Base-by-base conservation (phyloP, 2,888 invertebrate genomes). In the Eutolmus rufibarbis region DNA sequence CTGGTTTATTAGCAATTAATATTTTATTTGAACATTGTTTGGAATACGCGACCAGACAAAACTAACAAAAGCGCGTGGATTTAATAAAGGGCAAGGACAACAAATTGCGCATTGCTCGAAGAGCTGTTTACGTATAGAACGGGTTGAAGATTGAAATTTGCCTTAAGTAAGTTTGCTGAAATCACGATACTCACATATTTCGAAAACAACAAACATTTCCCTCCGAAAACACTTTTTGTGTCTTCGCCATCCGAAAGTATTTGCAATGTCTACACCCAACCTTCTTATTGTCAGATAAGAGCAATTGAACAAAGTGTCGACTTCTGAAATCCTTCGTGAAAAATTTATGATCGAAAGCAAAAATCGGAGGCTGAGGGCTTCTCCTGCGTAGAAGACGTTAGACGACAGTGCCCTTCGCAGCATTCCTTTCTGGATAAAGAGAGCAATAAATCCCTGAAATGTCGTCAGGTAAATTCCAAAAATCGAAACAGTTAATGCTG, bases 391-490 rank as follows among this genome's bases (percentile, higher is more conserved):
- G 23, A 66, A 23, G 19, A 66, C 7, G 7, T 34, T 34, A 34
- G 34, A 7, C 57, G 57, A 19, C 23, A 57, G 23, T 5, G 9
- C 28, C 19, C 16, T 31, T 76, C 28, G 5, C 16, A 34, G 5
- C n/a, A 37, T 76, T 76, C 16, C 37, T 76, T 37, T 76, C 76
- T 76, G 37, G 37, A 34, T 76, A 76, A 76, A 76, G 28, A 76
- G 37, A 37, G 37, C 76, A 76, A 76, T 76, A 76, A 76, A 76
- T 76, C 34, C 5, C 8, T n/a, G 14, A 76, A 76, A 76, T 76
- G 37, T 76, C 76, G 37, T 76, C 76, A 76, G 76, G 37, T 76
- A 76, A 76, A 76, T 76, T 74, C 74, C 34, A 76, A 76, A 66
- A 76, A 76, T 34, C 37, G 76, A 76, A 76, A 76, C 76, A 76